Conservation (phyloP, 2,888 invertebrate species). For the Polyommatus iphigenia region DNA sequence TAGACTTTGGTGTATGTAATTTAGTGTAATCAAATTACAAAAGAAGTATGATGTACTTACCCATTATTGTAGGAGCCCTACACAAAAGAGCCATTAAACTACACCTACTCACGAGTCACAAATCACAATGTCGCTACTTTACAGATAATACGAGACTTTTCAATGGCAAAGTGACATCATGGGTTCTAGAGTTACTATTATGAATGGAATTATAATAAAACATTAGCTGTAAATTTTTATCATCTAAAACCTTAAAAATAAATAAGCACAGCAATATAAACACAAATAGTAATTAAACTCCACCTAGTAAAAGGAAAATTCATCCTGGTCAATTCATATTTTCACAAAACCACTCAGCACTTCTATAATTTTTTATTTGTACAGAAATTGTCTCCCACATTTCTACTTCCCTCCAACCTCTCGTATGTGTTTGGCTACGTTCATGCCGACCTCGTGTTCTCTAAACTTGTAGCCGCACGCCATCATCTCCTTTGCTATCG, state of each 20-base stretch:
- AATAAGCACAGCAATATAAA: background rate
- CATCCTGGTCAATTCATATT: background rate
- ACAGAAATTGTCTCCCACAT: background rate
- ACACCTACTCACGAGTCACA: background rate
- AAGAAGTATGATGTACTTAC: background rate
- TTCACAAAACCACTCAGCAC: background rate
- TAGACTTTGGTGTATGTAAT: no score
- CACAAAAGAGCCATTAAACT: background rate
- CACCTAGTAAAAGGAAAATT: background rate
- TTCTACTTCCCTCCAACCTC: slow-evolving; percentile 48
- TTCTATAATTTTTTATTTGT: background rate
- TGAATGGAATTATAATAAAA: background rate
- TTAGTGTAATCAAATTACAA: no score
- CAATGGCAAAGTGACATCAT: background rate
- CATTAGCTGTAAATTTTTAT: background rate
- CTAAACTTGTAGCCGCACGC: slow-evolving; percentile 82
- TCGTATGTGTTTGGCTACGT: slow-evolving; percentile 61
- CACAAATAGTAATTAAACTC: background rate
- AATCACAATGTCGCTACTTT: background rate
- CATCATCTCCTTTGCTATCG: slow-evolving; percentile 82
- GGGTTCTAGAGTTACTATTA: background rate
- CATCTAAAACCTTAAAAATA: background rate
- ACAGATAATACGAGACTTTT: background rate
- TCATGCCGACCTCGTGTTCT: slow-evolving; percentile 61
- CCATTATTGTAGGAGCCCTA: background rate